Evolutionary conservation across 2,113 vertebrate genomes (phyloP).

Genomic region (Toxostoma redivivum): DNA sequence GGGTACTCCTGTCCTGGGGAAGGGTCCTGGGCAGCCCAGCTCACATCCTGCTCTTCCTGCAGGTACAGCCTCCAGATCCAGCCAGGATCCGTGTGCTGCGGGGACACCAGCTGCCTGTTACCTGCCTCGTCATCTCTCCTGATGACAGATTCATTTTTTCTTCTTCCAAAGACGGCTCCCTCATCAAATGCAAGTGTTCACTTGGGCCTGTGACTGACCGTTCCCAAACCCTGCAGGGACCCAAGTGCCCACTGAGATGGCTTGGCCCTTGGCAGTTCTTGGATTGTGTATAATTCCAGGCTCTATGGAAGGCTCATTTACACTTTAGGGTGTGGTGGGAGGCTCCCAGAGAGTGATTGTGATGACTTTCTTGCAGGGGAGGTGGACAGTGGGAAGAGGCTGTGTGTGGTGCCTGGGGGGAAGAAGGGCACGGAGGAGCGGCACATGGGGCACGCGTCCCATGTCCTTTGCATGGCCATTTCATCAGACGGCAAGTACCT

Average conservation of each 20-base stretch:
- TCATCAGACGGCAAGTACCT: conserved; percentile 94
- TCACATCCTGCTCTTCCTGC: not conserved
- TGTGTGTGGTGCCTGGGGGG: conserved; percentile 81
- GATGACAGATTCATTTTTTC: conserved; percentile 90
- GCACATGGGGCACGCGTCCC: conserved; percentile 82
- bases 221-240: not conserved
- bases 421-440: conserved; percentile 80
- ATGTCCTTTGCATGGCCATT: conserved; percentile 90
- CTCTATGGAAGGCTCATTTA: not conserved
- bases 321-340: not conserved
- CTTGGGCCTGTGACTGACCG: accelerated
- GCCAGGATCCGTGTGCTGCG: conserved; percentile 81
- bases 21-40: not conserved
- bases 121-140: conserved; percentile 86
- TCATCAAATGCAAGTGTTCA: conserved; percentile 91
- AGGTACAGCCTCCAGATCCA: conserved; percentile 82
- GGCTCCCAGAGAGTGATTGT: not conserved
- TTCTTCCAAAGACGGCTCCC: conserved; percentile 90
- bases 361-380: conserved; percentile 77
- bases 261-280: not conserved
- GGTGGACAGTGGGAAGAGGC: conserved; percentile 84
- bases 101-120: conserved; percentile 91
- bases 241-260: not conserved
- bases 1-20: accelerated
- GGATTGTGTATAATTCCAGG: not conserved